Base-by-base conservation (phyloP, 2,113 vertebrate species). In the Amazona vittata region DNA sequence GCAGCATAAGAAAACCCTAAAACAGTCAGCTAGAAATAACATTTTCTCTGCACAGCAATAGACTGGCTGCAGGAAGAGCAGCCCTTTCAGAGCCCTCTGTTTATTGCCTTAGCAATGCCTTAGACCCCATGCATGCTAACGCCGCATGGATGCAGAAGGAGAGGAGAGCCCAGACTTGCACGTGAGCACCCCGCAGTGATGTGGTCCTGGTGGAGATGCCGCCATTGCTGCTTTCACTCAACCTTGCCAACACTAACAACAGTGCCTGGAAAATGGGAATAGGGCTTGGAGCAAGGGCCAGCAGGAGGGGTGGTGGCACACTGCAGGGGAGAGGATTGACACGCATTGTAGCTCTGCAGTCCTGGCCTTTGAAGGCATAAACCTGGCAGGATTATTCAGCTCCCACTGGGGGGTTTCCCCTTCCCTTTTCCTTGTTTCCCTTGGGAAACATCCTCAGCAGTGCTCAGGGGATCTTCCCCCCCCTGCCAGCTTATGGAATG, bases 61-160 rank as follows among this genome's bases (percentile, higher is more conserved):
- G 65, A 29, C 5, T 1, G 3, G 24, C 64, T 55, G 47, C 24
- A 69, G 60, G 53, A 65, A 74, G 64, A 78, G 59, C 47, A 81
- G 20, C 37, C 1, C 0, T 31, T 43, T 20, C n/a, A 28, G 41
- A 75, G 17, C 20, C 6, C 26, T 47, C 31, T 73, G 47, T 68
- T 82, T 82, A 64, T 11, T 41, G 53, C 44, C n/a, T 39, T 25
- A 39, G 33, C 16, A 33, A 26, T 15, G 41, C 74, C 67, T 49
- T n/a, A 81, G 26, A 19, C 2, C 9, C 9, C 2, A 0, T 0
- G 1, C 0, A 2, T 33, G n/a, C 17, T 35, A 35, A 83, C 0
- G 0, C 44, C 4, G 4, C 0, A 0, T 4, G 9, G 53, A 15
- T 59, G 37, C 59, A 39, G 37, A 37, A 41, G 39, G 39, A 70